These are phyloP conservation scores for Drosophila pseudotalamancana DNA, from an alignment of 2,888 invertebrate species.

Conservation along the genomic window DNA sequence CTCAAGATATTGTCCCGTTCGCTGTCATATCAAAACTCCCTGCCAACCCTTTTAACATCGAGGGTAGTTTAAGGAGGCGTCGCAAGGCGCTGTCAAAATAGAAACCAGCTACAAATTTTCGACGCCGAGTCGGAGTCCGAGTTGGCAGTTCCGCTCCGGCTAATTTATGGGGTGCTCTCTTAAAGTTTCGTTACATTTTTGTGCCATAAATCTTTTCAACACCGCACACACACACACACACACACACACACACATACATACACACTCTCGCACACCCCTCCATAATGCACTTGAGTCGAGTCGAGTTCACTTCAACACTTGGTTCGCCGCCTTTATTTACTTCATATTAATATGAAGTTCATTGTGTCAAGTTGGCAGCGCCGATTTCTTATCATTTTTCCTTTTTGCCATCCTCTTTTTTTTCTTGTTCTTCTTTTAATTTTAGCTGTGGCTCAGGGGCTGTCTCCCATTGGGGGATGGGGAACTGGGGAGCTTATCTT, in stretches of 20 bases:
- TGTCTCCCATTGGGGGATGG: slow-evolving; percentile 34
- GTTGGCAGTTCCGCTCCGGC: slow-evolving; percentile 46
- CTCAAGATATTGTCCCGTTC: too few species aligned
- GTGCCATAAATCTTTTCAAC: slow-evolving; percentile 76
- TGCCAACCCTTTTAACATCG: not conserved
- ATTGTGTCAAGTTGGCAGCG: slow-evolving; percentile 77
- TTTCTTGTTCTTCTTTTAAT: slow-evolving; percentile 46
- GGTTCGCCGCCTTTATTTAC: slow-evolving; percentile 67
- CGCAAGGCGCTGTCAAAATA: slow-evolving; percentile 46
- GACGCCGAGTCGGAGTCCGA: slow-evolving; percentile 13
- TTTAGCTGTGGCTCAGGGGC: slow-evolving; percentile 25
- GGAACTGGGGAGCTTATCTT: slow-evolving; percentile 55
- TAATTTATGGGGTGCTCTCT: slow-evolving; percentile 69
- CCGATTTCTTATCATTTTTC: slow-evolving; percentile 73
- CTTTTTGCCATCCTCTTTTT: not conserved
- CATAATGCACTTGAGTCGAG: slow-evolving; percentile 61
- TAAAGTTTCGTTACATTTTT: slow-evolving; percentile 72
- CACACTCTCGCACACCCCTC: slow-evolving; percentile 4
- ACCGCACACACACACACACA: slow-evolving; percentile 37
- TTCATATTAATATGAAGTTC: slow-evolving; percentile 78
- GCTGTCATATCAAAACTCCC: too few species aligned
- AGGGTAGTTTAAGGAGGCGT: slow-evolving; percentile 34
- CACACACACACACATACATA: slow-evolving; percentile 1
- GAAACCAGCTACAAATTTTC: slow-evolving; percentile 46
- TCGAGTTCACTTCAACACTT: slow-evolving; percentile 49